Conservation (phyloP, 2,888 invertebrate genomes). For the Allolobophora icterica region DNA sequence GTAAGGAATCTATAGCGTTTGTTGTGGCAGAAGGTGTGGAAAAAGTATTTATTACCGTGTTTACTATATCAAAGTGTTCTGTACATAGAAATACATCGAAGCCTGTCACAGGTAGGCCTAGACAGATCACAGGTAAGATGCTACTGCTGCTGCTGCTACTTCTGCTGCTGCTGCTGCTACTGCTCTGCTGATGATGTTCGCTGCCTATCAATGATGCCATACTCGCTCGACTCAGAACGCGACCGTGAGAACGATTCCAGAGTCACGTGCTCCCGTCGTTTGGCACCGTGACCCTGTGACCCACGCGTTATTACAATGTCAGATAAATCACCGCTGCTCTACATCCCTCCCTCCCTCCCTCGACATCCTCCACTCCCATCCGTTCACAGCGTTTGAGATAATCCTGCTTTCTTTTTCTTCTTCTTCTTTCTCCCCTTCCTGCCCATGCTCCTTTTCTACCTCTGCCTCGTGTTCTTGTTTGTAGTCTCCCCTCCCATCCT, state of each 20-base stretch:
- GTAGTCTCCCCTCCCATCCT: neutral
- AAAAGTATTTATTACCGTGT: neutral
- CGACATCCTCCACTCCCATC: neutral
- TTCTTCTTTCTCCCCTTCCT: neutral
- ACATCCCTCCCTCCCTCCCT: too few relatives aligned
- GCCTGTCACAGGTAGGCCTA: neutral
- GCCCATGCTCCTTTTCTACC: neutral
- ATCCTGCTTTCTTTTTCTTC: neutral
- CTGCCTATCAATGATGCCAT: neutral
- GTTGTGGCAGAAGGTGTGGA: neutral
- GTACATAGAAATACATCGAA: neutral
- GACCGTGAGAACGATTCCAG: neutral
- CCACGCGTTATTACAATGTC: constrained; percentile 24
- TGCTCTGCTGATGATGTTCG: neutral
- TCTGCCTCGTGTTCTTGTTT: neutral
- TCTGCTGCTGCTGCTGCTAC: neutral
- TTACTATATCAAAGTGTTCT: neutral
- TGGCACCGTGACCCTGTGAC: constrained; percentile 28
- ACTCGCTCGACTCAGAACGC: neutral
- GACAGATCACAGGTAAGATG: neutral
- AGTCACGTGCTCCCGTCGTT: constrained; percentile 7
- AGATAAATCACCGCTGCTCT: constrained; percentile 26
- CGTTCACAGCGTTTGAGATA: neutral
- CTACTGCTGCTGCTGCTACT: too few relatives aligned
- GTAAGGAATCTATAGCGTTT: neutral